Base-by-base conservation (phyloP, 1,140 invertebrate species). In the Macrosteles quadrilineatus region DNA sequence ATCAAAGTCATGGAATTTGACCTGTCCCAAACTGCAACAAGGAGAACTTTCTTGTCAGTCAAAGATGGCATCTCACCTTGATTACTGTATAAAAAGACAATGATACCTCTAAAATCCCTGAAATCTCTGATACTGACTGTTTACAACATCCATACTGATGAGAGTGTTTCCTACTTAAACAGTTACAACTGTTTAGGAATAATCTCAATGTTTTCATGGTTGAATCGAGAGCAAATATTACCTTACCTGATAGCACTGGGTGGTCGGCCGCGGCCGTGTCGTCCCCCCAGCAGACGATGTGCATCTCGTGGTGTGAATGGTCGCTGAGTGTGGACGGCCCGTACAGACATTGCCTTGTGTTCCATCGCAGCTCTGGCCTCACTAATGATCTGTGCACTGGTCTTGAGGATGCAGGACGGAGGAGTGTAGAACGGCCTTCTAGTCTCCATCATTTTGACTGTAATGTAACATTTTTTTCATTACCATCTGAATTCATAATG, bases 231-330 rank as follows among this genome's bases (percentile, higher is more conserved):
- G n/a, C n/a, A n/a, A n/a, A n/a, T n/a, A n/a, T n/a, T n/a, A n/a
- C n/a, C 4, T 36, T 82, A 91, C 88, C 90, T 92, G 77, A 93
- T 91, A 17, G 90, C 86, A 80, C 90, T 92, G 0, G 91, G 90
- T 21, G 92, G 91, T 69, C 92, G 86, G 25, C 84, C 80, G 72
- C 82, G 75, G 59, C 80, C 77, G 31, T 83, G 81, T 30, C 78
- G 84, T 55, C 89, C 89, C 80, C 91, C 90, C 11, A 92, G 81
- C 2, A 87, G 86, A 57, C 92, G 81, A 68, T 91, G 87, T 30
- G 89, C 87, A 67, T 92, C 91, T 27, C 88, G 83, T 6, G 92
- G 92, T 11, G 92, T 94, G 76, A 91, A 93, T 2, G 92, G 92
- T 30, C 92, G 82, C 69, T 89, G 86, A 0, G 91, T 92, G 75